Evolutionary conservation across 2,113 vertebrate species (phyloP).

Genomic region (Martes martes): DNA sequence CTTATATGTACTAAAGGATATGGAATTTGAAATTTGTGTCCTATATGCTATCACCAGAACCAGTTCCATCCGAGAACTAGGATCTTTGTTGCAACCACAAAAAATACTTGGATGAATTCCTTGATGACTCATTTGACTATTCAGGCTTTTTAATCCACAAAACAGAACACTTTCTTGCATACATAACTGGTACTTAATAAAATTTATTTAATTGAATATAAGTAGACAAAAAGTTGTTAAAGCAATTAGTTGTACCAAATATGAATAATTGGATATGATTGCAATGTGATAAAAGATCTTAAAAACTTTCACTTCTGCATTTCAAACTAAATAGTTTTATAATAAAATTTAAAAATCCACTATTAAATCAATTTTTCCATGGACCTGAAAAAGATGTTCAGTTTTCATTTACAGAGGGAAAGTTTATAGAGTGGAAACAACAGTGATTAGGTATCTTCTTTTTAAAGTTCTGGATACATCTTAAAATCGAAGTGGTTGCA

Average conservation of each 20-base stretch:
- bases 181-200: not conserved
- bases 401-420: not conserved
- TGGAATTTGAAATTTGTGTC: not conserved
- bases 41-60: not conserved
- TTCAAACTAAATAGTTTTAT: not conserved
- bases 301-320: not conserved
- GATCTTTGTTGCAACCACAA: not conserved
- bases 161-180: not conserved
- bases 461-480: not conserved
- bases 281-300: not conserved
- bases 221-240: slow-evolving; percentile 26
- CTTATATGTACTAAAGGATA: not conserved
- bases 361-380: not conserved
- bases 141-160: not conserved
- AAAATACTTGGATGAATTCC: not conserved
- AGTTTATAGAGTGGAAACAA: not conserved
- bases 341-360: not conserved
- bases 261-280: not conserved
- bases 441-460: not conserved
- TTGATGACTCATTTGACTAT: not conserved
- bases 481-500: not conserved
- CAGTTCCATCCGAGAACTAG: not conserved
- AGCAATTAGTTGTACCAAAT: slow-evolving; percentile 16
- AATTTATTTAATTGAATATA: slow-evolving; percentile 25
- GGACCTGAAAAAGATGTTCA: not conserved